These are phyloP conservation scores for Brienomyrus longianalis DNA, from an alignment of 2,113 vertebrate genomes.

Conservation along the genomic window DNA sequence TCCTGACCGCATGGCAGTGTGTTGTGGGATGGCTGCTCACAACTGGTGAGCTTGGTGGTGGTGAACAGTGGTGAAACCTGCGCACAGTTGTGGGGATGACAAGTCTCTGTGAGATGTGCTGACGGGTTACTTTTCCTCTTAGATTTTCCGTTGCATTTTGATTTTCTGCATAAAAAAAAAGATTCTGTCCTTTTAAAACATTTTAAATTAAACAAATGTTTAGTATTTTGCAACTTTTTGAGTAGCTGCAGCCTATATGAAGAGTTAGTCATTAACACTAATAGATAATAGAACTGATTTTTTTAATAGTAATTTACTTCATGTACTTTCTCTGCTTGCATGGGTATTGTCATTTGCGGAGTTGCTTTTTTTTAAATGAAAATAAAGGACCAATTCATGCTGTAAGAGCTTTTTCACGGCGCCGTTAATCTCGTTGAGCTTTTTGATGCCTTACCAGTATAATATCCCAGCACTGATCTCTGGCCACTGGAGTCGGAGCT, in stretches of 20 bases:
- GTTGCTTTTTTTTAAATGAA: neutral
- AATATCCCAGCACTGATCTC: neutral
- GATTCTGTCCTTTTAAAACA: neutral
- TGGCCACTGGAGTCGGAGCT: neutral
- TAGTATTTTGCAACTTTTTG: neutral
- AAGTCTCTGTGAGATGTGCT: slow-evolving; percentile 17
- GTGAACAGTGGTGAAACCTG: slow-evolving; percentile 35
- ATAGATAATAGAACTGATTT: neutral
- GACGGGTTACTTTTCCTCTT: slow-evolving; percentile 39
- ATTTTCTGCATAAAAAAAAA: neutral
- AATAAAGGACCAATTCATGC: neutral
- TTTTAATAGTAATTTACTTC: neutral
- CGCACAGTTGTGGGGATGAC: slow-evolving; percentile 30
- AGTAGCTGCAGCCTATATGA: neutral
- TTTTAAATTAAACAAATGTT: neutral
- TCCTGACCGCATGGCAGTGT: slow-evolving; percentile 48
- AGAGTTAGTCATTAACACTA: neutral
- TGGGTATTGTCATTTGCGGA: neutral
- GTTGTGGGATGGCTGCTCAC: slow-evolving; percentile 55
- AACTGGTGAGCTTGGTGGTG: slow-evolving; percentile 49
- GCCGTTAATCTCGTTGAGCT: neutral
- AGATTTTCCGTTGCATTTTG: slow-evolving; percentile 49
- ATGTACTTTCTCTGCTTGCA: neutral
- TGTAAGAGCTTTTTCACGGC: neutral
- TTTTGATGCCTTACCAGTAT: neutral